A percentile compares a stretch with the other conserved stretches of the same genome.
Evolutionary conservation across 2,888 invertebrate genomes (phyloP).

Genomic region (Cataglyphis albicans): DNA sequence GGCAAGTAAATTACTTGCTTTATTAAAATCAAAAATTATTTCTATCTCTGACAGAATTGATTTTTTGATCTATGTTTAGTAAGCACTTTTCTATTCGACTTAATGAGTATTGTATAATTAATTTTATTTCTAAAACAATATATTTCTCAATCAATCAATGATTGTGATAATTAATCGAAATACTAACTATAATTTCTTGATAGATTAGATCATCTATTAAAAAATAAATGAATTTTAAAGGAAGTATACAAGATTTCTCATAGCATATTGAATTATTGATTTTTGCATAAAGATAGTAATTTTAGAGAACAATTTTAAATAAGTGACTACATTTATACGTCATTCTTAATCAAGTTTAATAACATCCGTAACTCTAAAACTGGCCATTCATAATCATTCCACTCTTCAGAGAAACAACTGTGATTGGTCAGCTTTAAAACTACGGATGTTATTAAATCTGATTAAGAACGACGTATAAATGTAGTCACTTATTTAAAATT

Average conservation of each 20-base stretch:
- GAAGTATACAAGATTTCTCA: background rate
- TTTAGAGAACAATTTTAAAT: background rate
- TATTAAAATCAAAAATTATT: background rate
- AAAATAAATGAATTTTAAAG: background rate
- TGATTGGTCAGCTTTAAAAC: too few relatives aligned
- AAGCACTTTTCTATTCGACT: background rate
- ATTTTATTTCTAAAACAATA: background rate
- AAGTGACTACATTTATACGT: too few relatives aligned
- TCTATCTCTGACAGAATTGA: background rate
- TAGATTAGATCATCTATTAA: background rate
- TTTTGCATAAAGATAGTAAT: background rate
- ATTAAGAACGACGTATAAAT: too few relatives aligned
- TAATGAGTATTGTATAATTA: background rate
- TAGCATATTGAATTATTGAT: too few relatives aligned
- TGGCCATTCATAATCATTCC: too few relatives aligned
- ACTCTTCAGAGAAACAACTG: too few relatives aligned
- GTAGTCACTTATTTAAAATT: background rate
- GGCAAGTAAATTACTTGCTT: background rate
- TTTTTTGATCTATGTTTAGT: background rate
- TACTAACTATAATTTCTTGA: background rate
- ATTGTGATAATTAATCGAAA: background rate
- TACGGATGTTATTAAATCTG: too few relatives aligned
- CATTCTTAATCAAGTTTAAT: too few relatives aligned
- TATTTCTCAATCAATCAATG: background rate
- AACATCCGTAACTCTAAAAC: too few relatives aligned